These are phyloP conservation scores for Heliopora coerulea DNA, from an alignment of 92 coral and sea anemone species.

Conservation along the genomic window DNA sequence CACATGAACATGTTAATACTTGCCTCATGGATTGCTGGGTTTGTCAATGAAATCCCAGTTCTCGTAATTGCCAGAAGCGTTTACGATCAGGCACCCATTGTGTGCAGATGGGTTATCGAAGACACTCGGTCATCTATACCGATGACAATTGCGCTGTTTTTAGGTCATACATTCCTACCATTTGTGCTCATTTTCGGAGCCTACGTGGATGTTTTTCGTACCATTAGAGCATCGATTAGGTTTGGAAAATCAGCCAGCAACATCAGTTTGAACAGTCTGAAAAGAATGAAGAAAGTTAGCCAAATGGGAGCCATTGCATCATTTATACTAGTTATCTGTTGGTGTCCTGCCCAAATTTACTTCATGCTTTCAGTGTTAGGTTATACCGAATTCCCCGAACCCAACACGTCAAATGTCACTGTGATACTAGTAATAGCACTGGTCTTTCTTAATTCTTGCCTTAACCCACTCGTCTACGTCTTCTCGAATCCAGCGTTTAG, in stretches of 20 bases:
- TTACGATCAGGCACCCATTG: background rate
- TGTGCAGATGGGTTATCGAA: background rate
- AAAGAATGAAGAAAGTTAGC: background rate
- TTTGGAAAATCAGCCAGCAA: background rate
- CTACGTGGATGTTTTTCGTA: background rate
- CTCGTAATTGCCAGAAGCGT: background rate
- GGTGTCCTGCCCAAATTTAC: background rate
- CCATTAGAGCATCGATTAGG: background rate
- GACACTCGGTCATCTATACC: background rate
- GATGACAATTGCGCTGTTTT: background rate
- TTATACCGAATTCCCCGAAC: background rate
- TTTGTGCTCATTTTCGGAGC: background rate
- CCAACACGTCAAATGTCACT: too few species aligned
- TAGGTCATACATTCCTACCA: background rate
- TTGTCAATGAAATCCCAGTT: background rate
- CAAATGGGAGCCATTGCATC: background rate
- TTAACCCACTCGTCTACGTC: background rate
- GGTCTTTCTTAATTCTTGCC: background rate
- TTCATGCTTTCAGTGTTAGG: background rate
- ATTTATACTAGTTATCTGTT: background rate
- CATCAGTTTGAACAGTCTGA: background rate
- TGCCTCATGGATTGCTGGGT: constrained; percentile 16
- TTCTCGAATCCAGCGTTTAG: background rate
- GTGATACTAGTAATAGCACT: background rate
- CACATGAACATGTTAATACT: constrained; percentile 16